These are phyloP conservation scores for Eublepharis macularius DNA, from an alignment of 2,113 vertebrate genomes.

Conservation along the genomic window DNA sequence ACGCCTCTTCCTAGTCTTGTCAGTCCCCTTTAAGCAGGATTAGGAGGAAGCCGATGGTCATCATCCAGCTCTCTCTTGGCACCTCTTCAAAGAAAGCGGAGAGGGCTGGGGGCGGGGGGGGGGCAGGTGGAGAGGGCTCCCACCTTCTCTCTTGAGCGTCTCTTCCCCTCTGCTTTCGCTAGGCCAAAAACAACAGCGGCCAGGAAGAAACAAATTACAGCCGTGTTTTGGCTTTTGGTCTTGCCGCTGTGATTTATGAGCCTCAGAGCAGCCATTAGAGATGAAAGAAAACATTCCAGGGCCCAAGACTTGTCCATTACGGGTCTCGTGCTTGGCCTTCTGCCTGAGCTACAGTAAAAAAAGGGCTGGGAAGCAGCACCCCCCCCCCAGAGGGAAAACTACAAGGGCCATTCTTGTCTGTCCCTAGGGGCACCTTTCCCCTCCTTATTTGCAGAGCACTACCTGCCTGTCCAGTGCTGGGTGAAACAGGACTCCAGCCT, in stretches of 20 bases:
- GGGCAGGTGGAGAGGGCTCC: not conserved
- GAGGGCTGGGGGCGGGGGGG: not conserved
- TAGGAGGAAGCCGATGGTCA: not conserved
- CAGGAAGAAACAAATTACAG: constrained; percentile 74
- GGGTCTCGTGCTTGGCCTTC: constrained; percentile 41
- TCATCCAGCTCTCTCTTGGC: not conserved
- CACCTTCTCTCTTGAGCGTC: constrained; percentile 44
- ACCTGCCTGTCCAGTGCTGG: fast-evolving
- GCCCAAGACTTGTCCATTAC: constrained; percentile 56
- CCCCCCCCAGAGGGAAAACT: not conserved
- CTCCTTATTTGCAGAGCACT: fast-evolving
- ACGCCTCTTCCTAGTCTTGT: not conserved
- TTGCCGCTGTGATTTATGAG: constrained; percentile 63
- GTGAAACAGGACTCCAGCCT: not conserved
- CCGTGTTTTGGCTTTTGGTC: constrained; percentile 60
- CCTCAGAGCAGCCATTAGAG: constrained; percentile 68
- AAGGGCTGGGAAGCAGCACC: constrained; percentile 22
- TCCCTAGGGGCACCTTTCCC: not conserved
- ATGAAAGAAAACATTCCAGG: constrained; percentile 76
- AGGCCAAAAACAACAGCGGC: constrained; percentile 66
- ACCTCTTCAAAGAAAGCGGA: constrained; percentile 52
- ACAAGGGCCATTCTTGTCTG: not conserved
- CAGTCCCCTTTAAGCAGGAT: not conserved
- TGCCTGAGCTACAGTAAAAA: not conserved
- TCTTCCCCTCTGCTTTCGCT: constrained; percentile 34